Evolutionary conservation across 2,113 vertebrate genomes (phyloP).

Genomic region (Ascaphus truei): DNA sequence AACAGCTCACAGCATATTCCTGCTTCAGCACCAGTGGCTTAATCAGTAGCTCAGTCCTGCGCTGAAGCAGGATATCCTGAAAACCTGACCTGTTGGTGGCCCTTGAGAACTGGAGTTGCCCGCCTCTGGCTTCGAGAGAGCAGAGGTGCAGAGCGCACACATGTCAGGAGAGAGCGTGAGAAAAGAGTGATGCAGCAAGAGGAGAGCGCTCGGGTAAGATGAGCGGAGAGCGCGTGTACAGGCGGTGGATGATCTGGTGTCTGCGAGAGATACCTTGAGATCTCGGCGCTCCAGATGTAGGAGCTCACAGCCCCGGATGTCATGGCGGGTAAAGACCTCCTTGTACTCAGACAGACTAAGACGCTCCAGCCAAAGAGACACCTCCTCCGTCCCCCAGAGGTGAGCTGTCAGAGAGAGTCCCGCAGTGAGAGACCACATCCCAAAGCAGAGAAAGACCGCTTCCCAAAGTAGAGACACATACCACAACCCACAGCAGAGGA

Average conservation of each 20-base stretch:
- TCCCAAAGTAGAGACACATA: slow-evolving; percentile 15
- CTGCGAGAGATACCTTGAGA: slow-evolving; percentile 79
- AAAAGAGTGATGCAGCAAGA: background rate
- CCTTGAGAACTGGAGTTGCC: too few relatives aligned
- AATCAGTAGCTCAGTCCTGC: too few relatives aligned
- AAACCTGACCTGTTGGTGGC: too few relatives aligned
- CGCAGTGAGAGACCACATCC: slow-evolving; percentile 62
- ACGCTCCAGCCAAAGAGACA: slow-evolving; percentile 92
- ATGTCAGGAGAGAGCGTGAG: too few relatives aligned
- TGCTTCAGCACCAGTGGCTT: too few relatives aligned
- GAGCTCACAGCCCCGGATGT: slow-evolving; percentile 91
- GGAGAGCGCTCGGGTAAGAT: background rate
- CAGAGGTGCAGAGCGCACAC: too few relatives aligned
- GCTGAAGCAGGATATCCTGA: too few relatives aligned
- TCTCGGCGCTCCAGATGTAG: slow-evolving; percentile 95
- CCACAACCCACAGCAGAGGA: slow-evolving; percentile 53
- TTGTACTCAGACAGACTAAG: slow-evolving; percentile 95
- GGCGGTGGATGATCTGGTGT: slow-evolving; percentile 44
- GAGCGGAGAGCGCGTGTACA: slow-evolving; percentile 51
- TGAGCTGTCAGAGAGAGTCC: slow-evolving; percentile 79
- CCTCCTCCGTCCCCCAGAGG: slow-evolving; percentile 96
- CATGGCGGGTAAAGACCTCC: slow-evolving; percentile 93
- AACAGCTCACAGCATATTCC: too few relatives aligned
- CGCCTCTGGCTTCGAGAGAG: too few relatives aligned
- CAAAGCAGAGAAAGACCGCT: slow-evolving; percentile 41